Percentiles rank a stretch among this genome's conserved stretches.
Evolutionary conservation across 2,797 vertebrate species (phyloP).

Genomic region (Lepilemur ruficaudatus): DNA sequence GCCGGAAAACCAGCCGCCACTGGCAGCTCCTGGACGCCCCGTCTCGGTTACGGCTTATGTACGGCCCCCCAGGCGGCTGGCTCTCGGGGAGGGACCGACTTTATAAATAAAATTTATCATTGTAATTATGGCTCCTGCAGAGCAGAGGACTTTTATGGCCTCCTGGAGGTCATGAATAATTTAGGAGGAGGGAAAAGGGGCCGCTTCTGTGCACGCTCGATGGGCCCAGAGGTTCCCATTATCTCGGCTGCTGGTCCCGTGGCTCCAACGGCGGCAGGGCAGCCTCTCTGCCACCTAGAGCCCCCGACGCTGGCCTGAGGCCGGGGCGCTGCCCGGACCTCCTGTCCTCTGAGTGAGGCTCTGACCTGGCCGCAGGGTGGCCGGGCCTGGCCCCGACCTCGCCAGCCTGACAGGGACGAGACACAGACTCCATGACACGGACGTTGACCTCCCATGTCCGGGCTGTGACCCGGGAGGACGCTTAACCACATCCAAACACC

Average conservation of each 20-base stretch:
- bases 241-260: fast-evolving
- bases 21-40: background rate
- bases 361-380: background rate
- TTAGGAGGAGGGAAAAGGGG: constrained; percentile 84
- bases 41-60: background rate
- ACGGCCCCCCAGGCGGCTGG: constrained; percentile 36
- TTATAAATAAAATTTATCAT: constrained; percentile 62
- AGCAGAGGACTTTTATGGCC: background rate
- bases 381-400: fast-evolving
- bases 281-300: background rate
- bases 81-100: background rate
- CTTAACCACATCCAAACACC: background rate
- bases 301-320: fast-evolving
- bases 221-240: background rate
- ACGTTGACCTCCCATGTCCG: fast-evolving
- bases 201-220: constrained; percentile 79
- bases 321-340: fast-evolving
- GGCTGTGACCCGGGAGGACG: background rate
- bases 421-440: background rate
- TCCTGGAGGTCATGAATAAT: constrained; percentile 84
- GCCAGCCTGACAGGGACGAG: background rate
- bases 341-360: background rate
- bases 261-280: fast-evolving
- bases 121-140: constrained; percentile 4
- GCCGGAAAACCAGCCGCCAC: background rate